Evolutionary conservation across 1,140 invertebrate species (phyloP), one percentile per base, ranked within the genome.

Genomic region (Adelges cooleyi): DNA sequence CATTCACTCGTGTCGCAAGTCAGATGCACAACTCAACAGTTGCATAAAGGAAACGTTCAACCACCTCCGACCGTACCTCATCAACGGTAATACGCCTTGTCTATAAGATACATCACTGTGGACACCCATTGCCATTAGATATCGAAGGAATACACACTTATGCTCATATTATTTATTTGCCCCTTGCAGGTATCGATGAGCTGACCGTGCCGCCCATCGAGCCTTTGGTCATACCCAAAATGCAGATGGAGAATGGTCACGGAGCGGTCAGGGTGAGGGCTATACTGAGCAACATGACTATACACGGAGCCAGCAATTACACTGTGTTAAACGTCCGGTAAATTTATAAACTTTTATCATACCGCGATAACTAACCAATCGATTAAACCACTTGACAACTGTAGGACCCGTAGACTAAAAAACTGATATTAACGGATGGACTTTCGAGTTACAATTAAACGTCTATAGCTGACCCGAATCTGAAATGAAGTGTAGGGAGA

Each of bases 231-330:
- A 85, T 89, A 40, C 81, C 83, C 13, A 77, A 80, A 65, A 75
- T 89, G 65, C 77, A 81, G 29, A 87, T 89, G 80, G 84, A 86
- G 72, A 88, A 88, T 71, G 81, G 83, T 1, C 81, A 85, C 29
- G 86, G 86, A 0, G 81, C 84, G 0, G 84, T 88, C 1, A 77
- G 83, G 38, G 80, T 89, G 5, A 80, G 81, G 10, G 85, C 85
- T 0, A 71, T 81, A 1, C 88, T 87, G 72, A 80, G 74, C 20
- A 86, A 88, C 68, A 84, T 87, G 67, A 85, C 84, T 0, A 82
- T 84, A 0, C 74, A 80, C 18, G 86, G 86, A 17, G 81, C 84
- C 2, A 84, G 84, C 69, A 87, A 89, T 71, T 87, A 85, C 70
- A 81, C 81, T 3, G 76, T 87, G 36, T 70, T 71, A 25, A 73